Percentiles rank a stretch among this genome's conserved stretches.
Evolutionary conservation across 1,140 invertebrate species (phyloP).

Genomic region (Belonocnema kinseyi): DNA sequence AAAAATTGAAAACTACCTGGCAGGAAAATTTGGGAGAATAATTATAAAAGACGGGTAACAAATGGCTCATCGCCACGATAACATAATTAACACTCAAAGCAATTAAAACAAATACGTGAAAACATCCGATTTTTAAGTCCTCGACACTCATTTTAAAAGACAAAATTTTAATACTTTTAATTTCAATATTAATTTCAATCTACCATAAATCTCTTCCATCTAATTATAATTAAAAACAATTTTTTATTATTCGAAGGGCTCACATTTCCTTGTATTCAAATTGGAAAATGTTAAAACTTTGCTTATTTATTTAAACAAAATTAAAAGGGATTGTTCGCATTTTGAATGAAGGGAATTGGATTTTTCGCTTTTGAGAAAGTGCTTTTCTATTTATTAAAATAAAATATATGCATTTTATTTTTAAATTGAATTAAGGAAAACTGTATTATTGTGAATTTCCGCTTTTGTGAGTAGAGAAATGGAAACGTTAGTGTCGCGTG

Average conservation of each 20-base stretch:
- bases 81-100: slow-evolving; percentile 74
- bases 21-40: slow-evolving; percentile 75
- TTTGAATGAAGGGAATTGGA: too few relatives aligned
- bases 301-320: too few relatives aligned
- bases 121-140: slow-evolving; percentile 66
- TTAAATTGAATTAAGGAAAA: background rate
- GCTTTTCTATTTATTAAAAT: too few relatives aligned
- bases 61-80: slow-evolving; percentile 74
- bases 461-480: slow-evolving; percentile 10
- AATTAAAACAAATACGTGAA: slow-evolving; percentile 72
- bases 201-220: slow-evolving; percentile 9
- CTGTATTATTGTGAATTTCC: background rate
- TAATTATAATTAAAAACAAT: background rate
- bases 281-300: too few relatives aligned
- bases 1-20: slow-evolving; percentile 62
- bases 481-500: slow-evolving; percentile 51
- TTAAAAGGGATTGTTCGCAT: too few relatives aligned
- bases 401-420: background rate
- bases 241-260: background rate
- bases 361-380: too few relatives aligned
- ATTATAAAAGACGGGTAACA: slow-evolving; percentile 71
- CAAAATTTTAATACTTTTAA: slow-evolving; percentile 23
- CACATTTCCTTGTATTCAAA: background rate
- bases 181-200: background rate
- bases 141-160: slow-evolving; percentile 60